Evolutionary conservation across 1,140 invertebrate species (phyloP).

Genomic region (Homalodisca vitripennis): DNA sequence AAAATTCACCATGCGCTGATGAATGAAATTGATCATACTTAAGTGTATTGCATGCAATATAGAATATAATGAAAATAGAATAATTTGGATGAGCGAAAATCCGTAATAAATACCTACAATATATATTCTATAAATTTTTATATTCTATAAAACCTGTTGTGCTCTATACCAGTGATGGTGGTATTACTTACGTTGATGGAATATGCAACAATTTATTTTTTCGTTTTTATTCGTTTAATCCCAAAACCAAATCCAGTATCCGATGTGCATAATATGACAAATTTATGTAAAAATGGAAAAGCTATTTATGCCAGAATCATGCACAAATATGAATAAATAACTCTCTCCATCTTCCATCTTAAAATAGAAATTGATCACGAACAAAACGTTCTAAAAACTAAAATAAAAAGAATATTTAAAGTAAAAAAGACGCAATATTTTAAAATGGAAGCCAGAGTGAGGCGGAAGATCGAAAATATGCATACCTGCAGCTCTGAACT

Average conservation of each 20-base stretch:
- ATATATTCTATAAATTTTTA: too few species aligned
- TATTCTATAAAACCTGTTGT: too few species aligned
- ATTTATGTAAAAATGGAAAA: slow-evolving; percentile 11
- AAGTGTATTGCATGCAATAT: too few species aligned
- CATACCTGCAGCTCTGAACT: slow-evolving; percentile 55
- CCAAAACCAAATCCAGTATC: not conserved
- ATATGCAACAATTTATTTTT: not conserved
- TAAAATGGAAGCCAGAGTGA: not conserved
- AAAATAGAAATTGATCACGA: too few species aligned
- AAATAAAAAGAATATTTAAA: too few species aligned
- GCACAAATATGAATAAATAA: not conserved
- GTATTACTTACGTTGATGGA: not conserved
- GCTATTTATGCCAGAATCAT: slow-evolving; percentile 1
- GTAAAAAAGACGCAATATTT: not conserved
- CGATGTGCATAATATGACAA: not conserved
- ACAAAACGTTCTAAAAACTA: too few species aligned
- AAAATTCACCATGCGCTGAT: slow-evolving; percentile 19
- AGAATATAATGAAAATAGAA: too few species aligned
- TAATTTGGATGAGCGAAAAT: too few species aligned
- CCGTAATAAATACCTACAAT: too few species aligned
- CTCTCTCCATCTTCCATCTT: not conserved
- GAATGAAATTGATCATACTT: slow-evolving; percentile 5
- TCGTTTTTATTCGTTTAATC: not conserved
- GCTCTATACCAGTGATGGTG: too few species aligned
- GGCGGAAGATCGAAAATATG: slow-evolving; percentile 37